Evolutionary conservation across 2,888 invertebrate species (phyloP), one percentile per base, ranked within the genome.

Genomic region (Hylaea fasciaria): DNA sequence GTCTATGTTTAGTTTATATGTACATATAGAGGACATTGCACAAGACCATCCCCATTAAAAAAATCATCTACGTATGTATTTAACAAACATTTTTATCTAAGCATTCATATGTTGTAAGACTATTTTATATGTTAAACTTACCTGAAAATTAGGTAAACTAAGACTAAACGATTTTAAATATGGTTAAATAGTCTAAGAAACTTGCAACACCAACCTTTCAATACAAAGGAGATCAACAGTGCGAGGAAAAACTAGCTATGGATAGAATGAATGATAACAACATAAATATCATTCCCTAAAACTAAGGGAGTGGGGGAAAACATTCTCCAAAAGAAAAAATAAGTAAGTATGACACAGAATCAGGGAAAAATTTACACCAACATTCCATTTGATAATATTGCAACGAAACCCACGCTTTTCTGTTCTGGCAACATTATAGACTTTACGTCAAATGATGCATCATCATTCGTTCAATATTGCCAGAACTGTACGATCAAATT

Each of bases 381-480:
- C 94, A 94, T 94, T 94, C 94, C 94, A 94, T 94, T 94, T 94
- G 94, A 89, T 80, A 84, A 69, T 76, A 77, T 86, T 83, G 86
- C 87, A 86, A 84, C 82, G 72, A 76, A 81, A 82, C 79, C 77
- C 76, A 76, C 77, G 70, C 72, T 72, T 73, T 77, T 65, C 77
- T 67, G 87, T 85, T 80, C 67, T 87, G 87, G 89, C 91, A 91
- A 91, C 91, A 91, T 32, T 32, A 7, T 32, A 22, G 32, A 32
- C 82, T 72, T 46, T 50, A 73, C 45, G 61, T 68, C 63, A 65
- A 70, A 69, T 29, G 11, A 37, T 11, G 13, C 29, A 28, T 14
- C 29, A 11, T 12, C 56, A 35, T 65, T 57, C 50, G 39, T 29
- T 39, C 22, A 58, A 83, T 86, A 87, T 89, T 90, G 89, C 91